phyloP scores from a whole-genome alignment of 2,797 vertebrate genomes.

The Epinephelus malabaricus region DNA sequence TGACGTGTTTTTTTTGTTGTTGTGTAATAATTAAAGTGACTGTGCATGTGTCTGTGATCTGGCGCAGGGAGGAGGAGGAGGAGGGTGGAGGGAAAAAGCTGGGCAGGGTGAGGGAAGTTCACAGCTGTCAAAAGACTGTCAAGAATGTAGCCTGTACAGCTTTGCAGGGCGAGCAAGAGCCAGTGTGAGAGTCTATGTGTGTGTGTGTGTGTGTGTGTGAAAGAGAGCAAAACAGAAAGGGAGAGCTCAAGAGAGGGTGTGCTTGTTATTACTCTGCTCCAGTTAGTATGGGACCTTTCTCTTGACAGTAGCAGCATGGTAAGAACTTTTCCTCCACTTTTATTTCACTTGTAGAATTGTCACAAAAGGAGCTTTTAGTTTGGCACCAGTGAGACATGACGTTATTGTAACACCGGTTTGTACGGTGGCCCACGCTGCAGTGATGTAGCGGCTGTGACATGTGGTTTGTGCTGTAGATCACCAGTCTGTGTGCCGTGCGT shows the following conservation, averaged over 20 bases:
- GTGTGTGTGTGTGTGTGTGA: neutral
- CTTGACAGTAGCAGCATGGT: slow-evolving; percentile 76
- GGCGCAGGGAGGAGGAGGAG: neutral
- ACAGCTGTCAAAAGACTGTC: slow-evolving; percentile 63
- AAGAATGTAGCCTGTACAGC: slow-evolving; percentile 81
- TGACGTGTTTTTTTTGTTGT: slow-evolving; percentile 4
- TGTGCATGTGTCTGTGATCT: slow-evolving; percentile 39
- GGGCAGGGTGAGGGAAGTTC: slow-evolving; percentile 53
- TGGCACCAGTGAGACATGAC: slow-evolving; percentile 4
- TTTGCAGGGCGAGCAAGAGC: slow-evolving; percentile 63
- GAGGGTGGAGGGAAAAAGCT: slow-evolving; percentile 30
- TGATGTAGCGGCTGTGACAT: neutral
- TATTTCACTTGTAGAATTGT: slow-evolving; percentile 36
- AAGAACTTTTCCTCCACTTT: slow-evolving; percentile 66
- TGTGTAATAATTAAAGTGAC: slow-evolving; percentile 36
- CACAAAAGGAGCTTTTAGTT: slow-evolving; percentile 19
- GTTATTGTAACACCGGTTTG: slow-evolving; percentile 2
- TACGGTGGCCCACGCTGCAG: neutral
- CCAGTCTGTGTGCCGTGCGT: neutral
- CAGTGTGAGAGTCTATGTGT: slow-evolving; percentile 25
- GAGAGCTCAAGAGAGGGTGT: slow-evolving; percentile 49
- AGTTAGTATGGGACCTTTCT: slow-evolving; percentile 59
- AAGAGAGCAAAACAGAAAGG: slow-evolving; percentile 28
- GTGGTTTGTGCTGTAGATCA: neutral
- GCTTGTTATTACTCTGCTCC: slow-evolving; percentile 57